phyloP scores from a whole-genome alignment of 1,140 invertebrate species.

The Cydia pomonella region DNA sequence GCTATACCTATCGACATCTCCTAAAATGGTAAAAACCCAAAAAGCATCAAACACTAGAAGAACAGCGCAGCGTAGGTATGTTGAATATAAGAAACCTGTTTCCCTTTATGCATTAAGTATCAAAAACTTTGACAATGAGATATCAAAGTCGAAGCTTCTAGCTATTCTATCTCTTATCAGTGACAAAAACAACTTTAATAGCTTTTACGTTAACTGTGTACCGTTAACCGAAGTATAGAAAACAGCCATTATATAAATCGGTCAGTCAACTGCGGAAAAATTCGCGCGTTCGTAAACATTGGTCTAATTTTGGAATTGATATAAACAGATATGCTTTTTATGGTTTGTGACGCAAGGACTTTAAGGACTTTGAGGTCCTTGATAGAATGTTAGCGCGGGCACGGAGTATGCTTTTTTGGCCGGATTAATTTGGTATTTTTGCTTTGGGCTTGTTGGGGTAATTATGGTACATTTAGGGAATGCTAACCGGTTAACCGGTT shows the following conservation, averaged over 20 bases:
- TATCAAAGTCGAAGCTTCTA: too few species aligned
- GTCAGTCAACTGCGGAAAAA: constrained; percentile 11
- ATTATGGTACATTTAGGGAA: too few species aligned
- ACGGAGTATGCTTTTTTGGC: neutral
- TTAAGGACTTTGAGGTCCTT: neutral
- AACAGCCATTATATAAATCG: neutral
- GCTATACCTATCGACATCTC: too few species aligned
- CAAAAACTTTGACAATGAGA: too few species aligned
- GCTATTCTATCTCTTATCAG: neutral
- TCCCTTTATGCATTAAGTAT: too few species aligned
- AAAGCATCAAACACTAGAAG: too few species aligned
- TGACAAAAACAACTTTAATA: neutral
- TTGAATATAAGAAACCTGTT: too few species aligned
- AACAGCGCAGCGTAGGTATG: too few species aligned
- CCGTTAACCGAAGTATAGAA: neutral
- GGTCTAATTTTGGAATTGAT: constrained; percentile 8
- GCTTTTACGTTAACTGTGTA: neutral
- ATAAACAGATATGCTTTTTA: neutral
- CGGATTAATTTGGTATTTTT: neutral
- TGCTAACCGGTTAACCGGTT: too few species aligned
- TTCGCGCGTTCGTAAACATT: constrained; percentile 6
- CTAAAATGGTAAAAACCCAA: too few species aligned
- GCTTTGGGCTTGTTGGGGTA: too few species aligned
- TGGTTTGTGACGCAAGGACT: constrained; percentile 9
- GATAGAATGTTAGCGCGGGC: neutral